Conservation (phyloP, 2,113 vertebrate genomes). For the Epinephelus cyanopodus region DNA sequence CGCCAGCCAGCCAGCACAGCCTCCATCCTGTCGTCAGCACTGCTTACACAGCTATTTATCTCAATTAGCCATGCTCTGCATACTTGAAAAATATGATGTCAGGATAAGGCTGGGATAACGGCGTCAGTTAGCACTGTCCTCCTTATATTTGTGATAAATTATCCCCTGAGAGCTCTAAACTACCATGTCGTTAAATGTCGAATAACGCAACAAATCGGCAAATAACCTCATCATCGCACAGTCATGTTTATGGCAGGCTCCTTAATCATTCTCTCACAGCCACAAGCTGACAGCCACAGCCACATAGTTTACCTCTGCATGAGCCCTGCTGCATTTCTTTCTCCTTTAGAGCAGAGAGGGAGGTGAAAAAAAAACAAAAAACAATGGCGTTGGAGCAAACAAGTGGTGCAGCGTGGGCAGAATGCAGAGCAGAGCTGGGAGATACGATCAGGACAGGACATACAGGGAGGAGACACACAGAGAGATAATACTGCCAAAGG, state of each 20-base stretch:
- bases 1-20: slow-evolving; percentile 25
- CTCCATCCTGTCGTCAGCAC: slow-evolving; percentile 48
- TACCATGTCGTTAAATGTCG: slow-evolving; percentile 35
- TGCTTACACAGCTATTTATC: slow-evolving; percentile 60
- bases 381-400: slow-evolving; percentile 26
- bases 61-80: slow-evolving; percentile 70
- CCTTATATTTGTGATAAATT: slow-evolving; percentile 51
- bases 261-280: slow-evolving; percentile 49
- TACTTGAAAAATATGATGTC: slow-evolving; percentile 57
- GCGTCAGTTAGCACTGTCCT: slow-evolving; percentile 24
- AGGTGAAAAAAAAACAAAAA: not conserved
- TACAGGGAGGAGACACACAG: slow-evolving; percentile 28
- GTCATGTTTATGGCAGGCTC: slow-evolving; percentile 40
- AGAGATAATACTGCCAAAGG: slow-evolving; percentile 63
- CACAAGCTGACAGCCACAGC: slow-evolving; percentile 46
- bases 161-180: slow-evolving; percentile 21
- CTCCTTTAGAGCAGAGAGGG: slow-evolving; percentile 13
- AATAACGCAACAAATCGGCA: slow-evolving; percentile 60
- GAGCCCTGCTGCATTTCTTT: slow-evolving; percentile 35
- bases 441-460: slow-evolving; percentile 66
- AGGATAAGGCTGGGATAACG: slow-evolving; percentile 44
- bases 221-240: slow-evolving; percentile 65
- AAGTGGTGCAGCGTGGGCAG: slow-evolving; percentile 59
- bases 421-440: slow-evolving; percentile 55
- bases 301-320: slow-evolving; percentile 43